phyloP scores from a whole-genome alignment of 2,113 vertebrate genomes.

The Dascyllus trimaculatus region DNA sequence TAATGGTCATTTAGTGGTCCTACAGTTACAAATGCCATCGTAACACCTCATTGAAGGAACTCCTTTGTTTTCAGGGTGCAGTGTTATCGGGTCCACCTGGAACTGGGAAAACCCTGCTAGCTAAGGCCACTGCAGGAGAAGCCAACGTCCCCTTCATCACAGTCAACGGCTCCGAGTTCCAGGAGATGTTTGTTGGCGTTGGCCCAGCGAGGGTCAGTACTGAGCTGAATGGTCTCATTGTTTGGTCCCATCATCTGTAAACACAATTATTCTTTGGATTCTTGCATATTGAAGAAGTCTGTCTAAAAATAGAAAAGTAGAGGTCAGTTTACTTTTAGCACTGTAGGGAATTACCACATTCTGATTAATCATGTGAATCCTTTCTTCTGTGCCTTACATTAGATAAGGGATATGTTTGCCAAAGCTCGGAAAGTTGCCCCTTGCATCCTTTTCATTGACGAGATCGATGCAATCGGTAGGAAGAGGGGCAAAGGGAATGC shows the following conservation, averaged over 20 bases:
- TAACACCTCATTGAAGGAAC: neutral
- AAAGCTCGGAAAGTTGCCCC: slow-evolving; percentile 94
- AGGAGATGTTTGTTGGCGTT: slow-evolving; percentile 97
- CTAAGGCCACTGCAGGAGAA: slow-evolving; percentile 96
- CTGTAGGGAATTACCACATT: neutral
- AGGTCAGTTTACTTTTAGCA: neutral
- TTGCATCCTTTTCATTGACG: slow-evolving; percentile 99
- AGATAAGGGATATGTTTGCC: slow-evolving; percentile 93
- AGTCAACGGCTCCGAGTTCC: slow-evolving; percentile 95
- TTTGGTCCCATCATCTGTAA: slow-evolving; percentile 1
- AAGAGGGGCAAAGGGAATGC: slow-evolving; percentile 93
- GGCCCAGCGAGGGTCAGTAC: slow-evolving; percentile 93
- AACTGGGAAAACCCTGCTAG: slow-evolving; percentile 97
- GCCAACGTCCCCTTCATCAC: slow-evolving; percentile 96
- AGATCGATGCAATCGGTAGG: slow-evolving; percentile 95
- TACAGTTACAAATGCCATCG: neutral
- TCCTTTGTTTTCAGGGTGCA: slow-evolving; percentile 87
- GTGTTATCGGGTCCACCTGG: slow-evolving; percentile 96
- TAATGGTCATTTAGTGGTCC: neutral
- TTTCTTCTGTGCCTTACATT: neutral
- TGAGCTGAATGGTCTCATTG: neutral
- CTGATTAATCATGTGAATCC: neutral
- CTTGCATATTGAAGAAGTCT: neutral
- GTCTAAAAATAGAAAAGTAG: neutral
- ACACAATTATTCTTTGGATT: slow-evolving; percentile 10